These are phyloP conservation scores for Dysmachus trigonus DNA, from an alignment of 2,888 invertebrate genomes.

Conservation along the genomic window DNA sequence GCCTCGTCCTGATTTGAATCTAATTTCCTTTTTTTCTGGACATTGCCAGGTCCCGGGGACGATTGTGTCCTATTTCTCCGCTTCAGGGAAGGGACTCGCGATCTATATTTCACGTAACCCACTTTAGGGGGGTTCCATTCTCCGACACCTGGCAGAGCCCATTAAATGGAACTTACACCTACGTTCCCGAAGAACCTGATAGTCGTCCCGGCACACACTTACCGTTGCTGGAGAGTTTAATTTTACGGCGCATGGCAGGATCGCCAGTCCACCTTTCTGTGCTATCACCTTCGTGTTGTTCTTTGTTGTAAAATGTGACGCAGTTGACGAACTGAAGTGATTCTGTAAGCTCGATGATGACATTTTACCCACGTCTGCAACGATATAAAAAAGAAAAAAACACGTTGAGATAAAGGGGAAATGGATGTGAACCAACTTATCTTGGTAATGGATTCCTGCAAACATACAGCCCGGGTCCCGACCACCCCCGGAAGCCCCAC, in stretches of 20 bases:
- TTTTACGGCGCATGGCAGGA: constrained; percentile 63
- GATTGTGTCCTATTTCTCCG: background rate
- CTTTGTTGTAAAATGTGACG: constrained; percentile 62
- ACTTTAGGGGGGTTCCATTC: background rate
- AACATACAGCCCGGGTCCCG: background rate
- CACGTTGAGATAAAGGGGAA: constrained; percentile 12
- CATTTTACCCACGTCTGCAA: constrained; percentile 61
- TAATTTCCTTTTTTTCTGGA: constrained; percentile 8
- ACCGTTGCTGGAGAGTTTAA: constrained; percentile 64
- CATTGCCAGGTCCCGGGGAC: background rate
- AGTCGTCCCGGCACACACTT: constrained; percentile 51
- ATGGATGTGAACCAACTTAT: constrained; percentile 16
- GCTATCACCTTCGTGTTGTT: constrained; percentile 63
- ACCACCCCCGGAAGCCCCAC: background rate
- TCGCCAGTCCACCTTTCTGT: constrained; percentile 63
- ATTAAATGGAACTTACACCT: background rate
- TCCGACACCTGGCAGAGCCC: background rate
- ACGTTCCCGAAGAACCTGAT: background rate
- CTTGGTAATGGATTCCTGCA: constrained; percentile 2
- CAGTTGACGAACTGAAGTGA: constrained; percentile 58
- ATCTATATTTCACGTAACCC: background rate
- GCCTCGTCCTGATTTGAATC: constrained; percentile 6
- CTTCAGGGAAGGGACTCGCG: background rate
- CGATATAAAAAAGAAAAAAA: constrained; percentile 42
- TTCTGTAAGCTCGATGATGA: constrained; percentile 59